phyloP scores from a whole-genome alignment of 2,113 vertebrate species.

The Poeciliopsis retropinna region DNA sequence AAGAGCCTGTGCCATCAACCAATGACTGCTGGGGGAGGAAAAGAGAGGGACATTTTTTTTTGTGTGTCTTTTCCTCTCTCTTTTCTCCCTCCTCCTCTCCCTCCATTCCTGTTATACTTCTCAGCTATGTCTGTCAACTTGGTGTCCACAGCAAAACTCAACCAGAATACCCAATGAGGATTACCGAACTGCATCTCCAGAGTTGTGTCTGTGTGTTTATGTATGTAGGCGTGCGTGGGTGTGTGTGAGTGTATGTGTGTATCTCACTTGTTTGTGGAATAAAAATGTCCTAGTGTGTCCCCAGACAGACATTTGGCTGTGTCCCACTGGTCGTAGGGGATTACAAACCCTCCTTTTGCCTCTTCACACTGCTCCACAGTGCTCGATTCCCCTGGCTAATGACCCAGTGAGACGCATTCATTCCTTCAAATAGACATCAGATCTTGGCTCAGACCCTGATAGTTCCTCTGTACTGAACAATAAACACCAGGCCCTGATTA shows the following conservation, averaged over 20 bases:
- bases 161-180: conserved; percentile 78
- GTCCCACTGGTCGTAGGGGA: conserved; percentile 69
- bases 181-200: conserved; percentile 67
- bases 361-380: conserved; percentile 77
- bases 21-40: conserved; percentile 59
- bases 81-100: conserved; percentile 64
- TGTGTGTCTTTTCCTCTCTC: conserved; percentile 53
- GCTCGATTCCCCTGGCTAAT: conserved; percentile 66
- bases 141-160: conserved; percentile 72
- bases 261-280: conserved; percentile 73
- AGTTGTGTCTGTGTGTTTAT: conserved; percentile 46
- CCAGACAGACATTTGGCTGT: conserved; percentile 76
- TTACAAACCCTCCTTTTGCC: conserved; percentile 80
- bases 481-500: conserved; percentile 13
- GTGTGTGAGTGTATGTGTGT: conserved; percentile 47
- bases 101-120: conserved; percentile 67
- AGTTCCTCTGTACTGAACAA: conserved; percentile 37
- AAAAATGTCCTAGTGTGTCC: conserved; percentile 77
- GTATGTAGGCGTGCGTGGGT: conserved; percentile 42
- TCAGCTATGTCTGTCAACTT: conserved; percentile 78
- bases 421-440: conserved; percentile 64
- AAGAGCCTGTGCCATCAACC: conserved; percentile 73
- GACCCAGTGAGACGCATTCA: conserved; percentile 74
- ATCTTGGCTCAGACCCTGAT: conserved; percentile 45
- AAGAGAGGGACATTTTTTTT: conserved; percentile 49